Evolutionary conservation across 2,113 vertebrate species (phyloP).

Genomic region (Sander vitreus): DNA sequence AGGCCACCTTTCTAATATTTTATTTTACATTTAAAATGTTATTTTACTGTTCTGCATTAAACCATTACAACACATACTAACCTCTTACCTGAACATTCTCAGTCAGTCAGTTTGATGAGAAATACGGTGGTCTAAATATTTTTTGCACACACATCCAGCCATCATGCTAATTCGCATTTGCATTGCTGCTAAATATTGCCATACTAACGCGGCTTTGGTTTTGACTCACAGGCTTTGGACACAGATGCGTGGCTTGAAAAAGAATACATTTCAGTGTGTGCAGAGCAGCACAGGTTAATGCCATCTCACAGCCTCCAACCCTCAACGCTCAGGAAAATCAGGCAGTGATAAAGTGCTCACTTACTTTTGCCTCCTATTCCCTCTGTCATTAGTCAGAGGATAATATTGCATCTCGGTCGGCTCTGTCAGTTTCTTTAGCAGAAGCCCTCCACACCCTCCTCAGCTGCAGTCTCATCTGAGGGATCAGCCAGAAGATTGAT

Average conservation of each 20-base stretch:
- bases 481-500: conserved; percentile 65
- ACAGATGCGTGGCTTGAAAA: neutral
- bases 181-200: conserved; percentile 19
- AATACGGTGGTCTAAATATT: neutral
- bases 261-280: neutral
- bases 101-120: conserved; percentile 2
- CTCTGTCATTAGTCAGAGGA: conserved; percentile 50
- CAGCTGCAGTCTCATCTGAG: conserved; percentile 53
- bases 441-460: conserved; percentile 41
- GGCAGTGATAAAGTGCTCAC: conserved; percentile 55
- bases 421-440: conserved; percentile 50
- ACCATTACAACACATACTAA: neutral
- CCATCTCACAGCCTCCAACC: conserved; percentile 12
- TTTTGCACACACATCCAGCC: neutral
- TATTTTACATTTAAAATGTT: neutral
- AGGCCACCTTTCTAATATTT: neutral
- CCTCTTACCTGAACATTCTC: neutral
- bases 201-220: conserved; percentile 40
- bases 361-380: conserved; percentile 39
- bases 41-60: conserved; percentile 6
- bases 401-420: conserved; percentile 42
- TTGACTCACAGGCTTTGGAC: conserved; percentile 5
- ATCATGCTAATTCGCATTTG: neutral
- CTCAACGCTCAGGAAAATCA: conserved; percentile 36
- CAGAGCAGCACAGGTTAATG: conserved; percentile 30